Evolutionary conservation across 2,113 vertebrate species (phyloP).

Genomic region (Myotis lucifugus): DNA sequence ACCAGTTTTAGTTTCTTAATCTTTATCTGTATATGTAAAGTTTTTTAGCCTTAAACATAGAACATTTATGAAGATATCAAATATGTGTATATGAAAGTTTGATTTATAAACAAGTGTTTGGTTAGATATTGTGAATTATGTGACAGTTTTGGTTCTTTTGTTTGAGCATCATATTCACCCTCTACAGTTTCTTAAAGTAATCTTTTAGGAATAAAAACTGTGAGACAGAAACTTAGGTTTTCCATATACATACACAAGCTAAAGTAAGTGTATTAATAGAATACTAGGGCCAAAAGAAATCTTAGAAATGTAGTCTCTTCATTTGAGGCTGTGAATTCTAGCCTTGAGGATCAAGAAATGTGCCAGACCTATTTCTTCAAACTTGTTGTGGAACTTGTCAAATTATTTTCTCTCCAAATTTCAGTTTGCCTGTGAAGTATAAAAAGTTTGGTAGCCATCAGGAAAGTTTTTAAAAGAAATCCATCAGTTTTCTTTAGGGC

Average conservation of each 20-base stretch:
- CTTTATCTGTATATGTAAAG: background rate
- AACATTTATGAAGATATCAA: background rate
- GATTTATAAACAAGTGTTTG: conserved; percentile 4
- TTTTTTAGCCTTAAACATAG: background rate
- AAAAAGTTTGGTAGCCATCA: background rate
- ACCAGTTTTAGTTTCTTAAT: background rate
- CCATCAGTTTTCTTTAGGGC: background rate
- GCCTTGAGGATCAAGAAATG: background rate
- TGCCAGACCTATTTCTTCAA: background rate
- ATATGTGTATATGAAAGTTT: background rate
- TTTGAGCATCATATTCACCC: background rate
- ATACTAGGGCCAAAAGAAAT: conserved; percentile 28
- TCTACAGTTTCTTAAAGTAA: background rate
- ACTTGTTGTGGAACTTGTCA: background rate
- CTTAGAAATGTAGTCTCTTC: conserved; percentile 4
- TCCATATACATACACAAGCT: background rate
- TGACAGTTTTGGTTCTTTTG: background rate
- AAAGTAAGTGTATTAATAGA: background rate
- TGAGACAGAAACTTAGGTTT: conserved; percentile 10
- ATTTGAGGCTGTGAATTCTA: background rate
- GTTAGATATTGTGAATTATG: background rate
- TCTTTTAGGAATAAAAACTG: conserved; percentile 1
- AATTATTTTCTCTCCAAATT: background rate
- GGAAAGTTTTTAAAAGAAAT: background rate
- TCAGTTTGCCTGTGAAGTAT: background rate